Base-by-base conservation (phyloP, 2,797 vertebrate genomes). In the Sebastes trivittatus region DNA sequence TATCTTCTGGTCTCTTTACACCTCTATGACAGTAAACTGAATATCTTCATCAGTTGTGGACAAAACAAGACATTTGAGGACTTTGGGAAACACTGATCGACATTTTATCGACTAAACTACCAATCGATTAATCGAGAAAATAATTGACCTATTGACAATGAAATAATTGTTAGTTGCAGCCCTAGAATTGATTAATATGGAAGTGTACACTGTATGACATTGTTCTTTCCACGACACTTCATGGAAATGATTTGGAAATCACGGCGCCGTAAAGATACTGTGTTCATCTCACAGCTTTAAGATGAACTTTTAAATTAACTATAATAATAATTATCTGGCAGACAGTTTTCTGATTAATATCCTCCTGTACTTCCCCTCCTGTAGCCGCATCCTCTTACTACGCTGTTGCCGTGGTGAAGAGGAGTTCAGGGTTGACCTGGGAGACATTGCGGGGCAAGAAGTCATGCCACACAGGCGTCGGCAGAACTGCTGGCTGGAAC, bases 401-500 rank as follows among this genome's bases (percentile, higher is more conserved):
- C 34, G 94, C 93, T 20, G 96, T 96, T 16, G 95, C 95, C 23
- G 96, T 96, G 72, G 85, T 96, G 23, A 95, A 84, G 88, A 95
- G 72, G 73, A 22, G 2, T 56, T 91, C 92, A 2, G 87, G 66
- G 6, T 1, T 95, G 65, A 94, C 92, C n/a, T 96, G 96, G 95
- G 56, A 22, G 0, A 92, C 0, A 1, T 93, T 99, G 81, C 59
- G n/a, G 82, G 95, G 93, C 4, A 97, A 81, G 87, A 97, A 78
- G 87, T 97, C 97, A 0, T 99, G 98, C 89, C 98, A 99, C 91
- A 99, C 97, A 0, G 98, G 93, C 0, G 4, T 97, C 0, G 96
- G 90, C 63, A 96, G 96, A 72, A 97, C 96, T 0, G 98, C 97
- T 7, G 98, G 98, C 82, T 99, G 98, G 98, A 98, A 97, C 88